Evolutionary conservation across 2,888 invertebrate species (phyloP), one percentile per base, ranked within the genome.

Genomic region (Lasioglossum leucozonium): DNA sequence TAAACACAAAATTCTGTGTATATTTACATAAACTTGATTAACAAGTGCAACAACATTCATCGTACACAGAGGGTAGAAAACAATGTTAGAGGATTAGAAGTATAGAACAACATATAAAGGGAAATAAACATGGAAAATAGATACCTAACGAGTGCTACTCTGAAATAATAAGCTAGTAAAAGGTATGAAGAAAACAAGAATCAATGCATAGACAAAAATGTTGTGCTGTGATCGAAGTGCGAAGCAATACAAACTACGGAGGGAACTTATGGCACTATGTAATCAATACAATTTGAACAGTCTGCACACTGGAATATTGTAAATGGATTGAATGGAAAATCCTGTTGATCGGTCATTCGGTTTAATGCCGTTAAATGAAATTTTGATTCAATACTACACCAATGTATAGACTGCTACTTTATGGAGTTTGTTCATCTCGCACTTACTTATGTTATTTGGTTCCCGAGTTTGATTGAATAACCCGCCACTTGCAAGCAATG

Each of bases 401-500:
- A 80, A 80, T 80, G 71, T 87, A 72, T 77, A 87, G 81, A 82
- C 81, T 81, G 76, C 62, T 78, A 47, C 13, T 76, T 47, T 74
- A 47, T n/a, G 44, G 47, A 72, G 72, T 77, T 73, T 75, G 62
- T 72, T 75, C 55, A 76, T 40, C 44, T 69, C 74, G 76, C 87
- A 94, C 94, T 95, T 93, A 95, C 95, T 94, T 86, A 94, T 94
- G 78, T 93, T 94, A 89, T 94, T 94, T 74, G 92, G 91, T 85
- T 95, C 94, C 91, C 93, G 93, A 72, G 93, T 93, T 85, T 94
- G 94, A 92, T 92, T 94, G 94, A 97, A 97, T 62, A 97, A 96
- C 88, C 96, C 95, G 91, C 95, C 95, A 87, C 95, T 95, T 87
- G 95, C 95, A 92, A 97, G 96, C 93, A 97, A 95, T 65, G 97